Evolutionary conservation across 2,888 invertebrate genomes (phyloP).

Genomic region (Sympetrum striolatum): DNA sequence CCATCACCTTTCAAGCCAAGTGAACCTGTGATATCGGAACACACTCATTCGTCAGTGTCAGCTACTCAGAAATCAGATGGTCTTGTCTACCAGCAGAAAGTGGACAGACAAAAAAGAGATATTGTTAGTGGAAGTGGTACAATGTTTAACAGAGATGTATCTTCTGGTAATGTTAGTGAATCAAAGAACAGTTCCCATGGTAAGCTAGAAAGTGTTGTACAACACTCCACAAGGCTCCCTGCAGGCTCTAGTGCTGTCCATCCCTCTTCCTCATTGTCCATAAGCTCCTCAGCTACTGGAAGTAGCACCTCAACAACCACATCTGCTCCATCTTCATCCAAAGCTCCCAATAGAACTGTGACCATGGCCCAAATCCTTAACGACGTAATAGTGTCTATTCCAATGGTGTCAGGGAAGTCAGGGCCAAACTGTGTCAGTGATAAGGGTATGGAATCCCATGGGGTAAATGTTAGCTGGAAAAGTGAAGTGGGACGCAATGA

Average conservation of each 20-base stretch:
- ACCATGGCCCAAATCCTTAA: slow-evolving; percentile 38
- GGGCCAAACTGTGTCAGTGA: slow-evolving; percentile 25
- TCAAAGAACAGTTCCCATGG: slow-evolving; percentile 35
- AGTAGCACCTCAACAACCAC: not conserved
- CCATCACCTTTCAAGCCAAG: slow-evolving; percentile 45
- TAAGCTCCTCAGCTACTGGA: slow-evolving; percentile 9
- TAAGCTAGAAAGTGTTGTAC: slow-evolving; percentile 38
- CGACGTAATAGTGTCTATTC: slow-evolving; percentile 12
- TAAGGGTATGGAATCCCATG: not conserved
- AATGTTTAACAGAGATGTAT: slow-evolving; percentile 27
- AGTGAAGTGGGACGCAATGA: slow-evolving; percentile 4
- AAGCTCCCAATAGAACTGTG: slow-evolving; percentile 36
- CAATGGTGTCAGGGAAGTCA: slow-evolving; percentile 6
- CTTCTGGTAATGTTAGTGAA: slow-evolving; percentile 26
- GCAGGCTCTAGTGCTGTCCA: slow-evolving; percentile 40
- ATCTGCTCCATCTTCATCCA: slow-evolving; percentile 38
- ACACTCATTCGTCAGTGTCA: slow-evolving; percentile 39
- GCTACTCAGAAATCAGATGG: slow-evolving; percentile 37
- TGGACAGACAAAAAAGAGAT: slow-evolving; percentile 44
- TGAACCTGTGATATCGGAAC: slow-evolving; percentile 45
- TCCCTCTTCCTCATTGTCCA: slow-evolving; percentile 3
- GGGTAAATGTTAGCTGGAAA: slow-evolving; percentile 13
- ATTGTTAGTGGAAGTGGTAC: slow-evolving; percentile 35
- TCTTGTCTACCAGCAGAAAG: slow-evolving; percentile 28
- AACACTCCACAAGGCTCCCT: slow-evolving; percentile 30